Conservation (phyloP, 2,888 invertebrate genomes). For the Rhopalosiphum nymphaeae region DNA sequence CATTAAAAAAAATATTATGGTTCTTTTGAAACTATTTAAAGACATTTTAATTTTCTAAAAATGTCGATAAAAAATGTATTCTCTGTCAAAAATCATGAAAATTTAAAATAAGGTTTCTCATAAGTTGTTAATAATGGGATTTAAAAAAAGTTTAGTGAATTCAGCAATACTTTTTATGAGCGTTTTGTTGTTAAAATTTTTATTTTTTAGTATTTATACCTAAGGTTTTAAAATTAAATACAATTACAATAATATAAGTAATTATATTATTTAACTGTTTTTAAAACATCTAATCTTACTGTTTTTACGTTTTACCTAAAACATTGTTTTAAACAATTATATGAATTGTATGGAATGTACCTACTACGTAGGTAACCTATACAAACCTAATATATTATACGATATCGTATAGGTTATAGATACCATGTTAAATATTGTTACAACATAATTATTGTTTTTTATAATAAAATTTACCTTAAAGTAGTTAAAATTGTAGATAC, state of each 20-base stretch:
- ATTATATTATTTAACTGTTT: neutral
- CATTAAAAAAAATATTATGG: neutral
- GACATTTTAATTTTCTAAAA: no score
- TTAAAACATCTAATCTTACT: neutral
- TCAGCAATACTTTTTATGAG: neutral
- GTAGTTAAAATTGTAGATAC: neutral
- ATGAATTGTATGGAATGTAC: no score
- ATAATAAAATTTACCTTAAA: neutral
- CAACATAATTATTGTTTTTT: neutral
- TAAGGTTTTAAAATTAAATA: neutral
- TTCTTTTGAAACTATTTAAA: neutral
- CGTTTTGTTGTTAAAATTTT: neutral
- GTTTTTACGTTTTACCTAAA: neutral
- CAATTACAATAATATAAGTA: neutral
- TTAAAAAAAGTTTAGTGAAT: no score
- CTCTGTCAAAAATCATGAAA: neutral
- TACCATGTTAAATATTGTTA: neutral
- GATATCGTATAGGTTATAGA: neutral
- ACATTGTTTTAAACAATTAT: no score
- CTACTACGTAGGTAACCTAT: neutral
- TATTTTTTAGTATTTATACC: neutral
- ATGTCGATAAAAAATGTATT: no score
- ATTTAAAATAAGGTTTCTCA: neutral
- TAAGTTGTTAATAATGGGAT: no score
- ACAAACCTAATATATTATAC: neutral